These are phyloP conservation scores for Melanerpes formicivorus DNA, from an alignment of 2,113 vertebrate genomes.

Conservation along the genomic window DNA sequence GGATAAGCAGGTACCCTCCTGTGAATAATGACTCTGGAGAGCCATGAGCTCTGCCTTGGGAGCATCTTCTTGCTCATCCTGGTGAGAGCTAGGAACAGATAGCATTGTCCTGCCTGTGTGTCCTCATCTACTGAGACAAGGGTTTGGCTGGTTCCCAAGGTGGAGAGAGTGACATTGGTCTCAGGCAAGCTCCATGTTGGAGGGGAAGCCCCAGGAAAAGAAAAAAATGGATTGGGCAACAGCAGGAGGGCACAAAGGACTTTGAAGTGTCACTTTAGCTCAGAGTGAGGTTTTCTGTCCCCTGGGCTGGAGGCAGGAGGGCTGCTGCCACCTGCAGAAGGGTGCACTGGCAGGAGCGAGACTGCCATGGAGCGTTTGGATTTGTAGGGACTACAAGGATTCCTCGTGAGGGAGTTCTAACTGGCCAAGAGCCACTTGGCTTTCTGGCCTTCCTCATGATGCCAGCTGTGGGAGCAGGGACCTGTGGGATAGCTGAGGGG, in stretches of 20 bases:
- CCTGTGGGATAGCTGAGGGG: background rate
- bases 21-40: background rate
- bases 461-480: background rate
- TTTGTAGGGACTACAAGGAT: background rate
- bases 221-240: background rate
- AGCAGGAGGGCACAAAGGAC: background rate
- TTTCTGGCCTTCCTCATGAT: background rate
- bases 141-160: background rate
- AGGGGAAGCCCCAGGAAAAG: background rate
- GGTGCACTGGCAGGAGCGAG: rapidly evolving
- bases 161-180: background rate
- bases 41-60: background rate
- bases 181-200: background rate
- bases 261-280: background rate
- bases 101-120: background rate
- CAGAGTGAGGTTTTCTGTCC: background rate
- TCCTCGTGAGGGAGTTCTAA: background rate
- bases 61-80: background rate
- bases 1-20: background rate
- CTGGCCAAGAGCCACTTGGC: background rate
- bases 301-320: background rate
- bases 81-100: background rate
- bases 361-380: background rate
- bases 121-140: background rate
- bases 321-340: background rate